Evolutionary conservation across 2,113 vertebrate species (phyloP).

Genomic region (Ploceus nigricollis): DNA sequence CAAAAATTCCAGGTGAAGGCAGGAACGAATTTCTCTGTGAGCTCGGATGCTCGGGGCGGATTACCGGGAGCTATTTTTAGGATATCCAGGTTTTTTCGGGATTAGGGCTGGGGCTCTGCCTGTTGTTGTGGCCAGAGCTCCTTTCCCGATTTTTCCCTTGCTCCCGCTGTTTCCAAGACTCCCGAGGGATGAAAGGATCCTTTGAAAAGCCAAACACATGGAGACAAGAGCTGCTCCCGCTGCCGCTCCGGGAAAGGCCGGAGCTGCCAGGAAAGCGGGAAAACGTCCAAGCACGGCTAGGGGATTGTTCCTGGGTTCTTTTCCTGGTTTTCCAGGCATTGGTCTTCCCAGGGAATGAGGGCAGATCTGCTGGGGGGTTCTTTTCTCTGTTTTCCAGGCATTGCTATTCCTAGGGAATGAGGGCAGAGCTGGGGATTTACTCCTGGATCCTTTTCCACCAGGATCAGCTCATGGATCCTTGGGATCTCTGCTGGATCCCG

Average conservation of each 20-base stretch:
- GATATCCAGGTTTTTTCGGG: not conserved
- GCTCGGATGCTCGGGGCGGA: fast-evolving
- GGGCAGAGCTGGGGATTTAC: not conserved
- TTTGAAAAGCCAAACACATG: slow-evolving; percentile 1
- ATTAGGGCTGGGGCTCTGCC: not conserved
- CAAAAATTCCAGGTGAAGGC: not conserved
- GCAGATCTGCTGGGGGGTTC: fast-evolving
- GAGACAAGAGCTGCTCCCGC: slow-evolving; percentile 19
- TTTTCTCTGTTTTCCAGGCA: not conserved
- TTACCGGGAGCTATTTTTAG: not conserved
- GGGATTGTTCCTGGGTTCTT: not conserved
- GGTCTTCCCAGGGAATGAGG: not conserved
- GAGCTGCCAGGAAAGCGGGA: not conserved
- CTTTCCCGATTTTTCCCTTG: not conserved
- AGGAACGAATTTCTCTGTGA: not conserved
- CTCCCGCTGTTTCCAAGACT: slow-evolving; percentile 36
- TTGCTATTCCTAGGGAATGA: not conserved
- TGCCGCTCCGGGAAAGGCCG: not conserved
- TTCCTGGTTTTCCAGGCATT: not conserved
- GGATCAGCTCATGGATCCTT: fast-evolving
- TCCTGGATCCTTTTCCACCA: fast-evolving
- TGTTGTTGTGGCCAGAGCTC: not conserved
- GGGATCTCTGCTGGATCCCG: not conserved
- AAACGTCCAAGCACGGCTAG: not conserved
- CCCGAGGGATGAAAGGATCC: slow-evolving; percentile 48